Evolutionary conservation across 2,888 invertebrate genomes (phyloP).

Genomic region (Tethea ocularis): DNA sequence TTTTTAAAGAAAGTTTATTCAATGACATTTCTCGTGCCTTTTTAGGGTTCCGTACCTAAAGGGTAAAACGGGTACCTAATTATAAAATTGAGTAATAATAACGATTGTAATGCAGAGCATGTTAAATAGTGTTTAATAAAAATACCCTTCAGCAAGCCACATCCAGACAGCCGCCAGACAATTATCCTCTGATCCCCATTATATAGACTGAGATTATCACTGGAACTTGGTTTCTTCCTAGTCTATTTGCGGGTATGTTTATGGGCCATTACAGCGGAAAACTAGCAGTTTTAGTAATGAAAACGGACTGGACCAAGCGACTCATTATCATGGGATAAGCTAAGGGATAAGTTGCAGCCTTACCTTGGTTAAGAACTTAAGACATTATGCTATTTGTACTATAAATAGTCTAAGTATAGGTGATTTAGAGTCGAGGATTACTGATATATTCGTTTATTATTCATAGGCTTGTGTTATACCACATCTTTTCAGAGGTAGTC

Average conservation of each 20-base stretch:
- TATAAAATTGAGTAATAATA: no score
- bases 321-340: conserved; percentile 78
- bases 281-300: conserved; percentile 75
- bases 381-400: conserved; percentile 18
- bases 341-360: conserved; percentile 25
- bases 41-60: no score
- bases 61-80: no score
- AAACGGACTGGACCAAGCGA: conserved; percentile 70
- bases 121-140: not conserved
- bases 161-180: conserved; percentile 1
- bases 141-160: not conserved
- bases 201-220: conserved; percentile 56
- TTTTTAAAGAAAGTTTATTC: no score
- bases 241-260: conserved; percentile 75
- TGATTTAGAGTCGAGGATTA: conserved; percentile 10
- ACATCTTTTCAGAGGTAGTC: no score
- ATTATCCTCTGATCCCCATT: conserved; percentile 6
- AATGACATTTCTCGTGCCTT: no score
- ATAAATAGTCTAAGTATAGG: conserved; percentile 26
- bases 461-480: no score
- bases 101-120: no score
- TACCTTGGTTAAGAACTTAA: not conserved
- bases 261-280: conserved; percentile 75
- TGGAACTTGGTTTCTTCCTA: conserved; percentile 61
- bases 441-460: no score